These are phyloP conservation scores for Columba livia DNA, from an alignment of 2,113 vertebrate species.

Conservation along the genomic window DNA sequence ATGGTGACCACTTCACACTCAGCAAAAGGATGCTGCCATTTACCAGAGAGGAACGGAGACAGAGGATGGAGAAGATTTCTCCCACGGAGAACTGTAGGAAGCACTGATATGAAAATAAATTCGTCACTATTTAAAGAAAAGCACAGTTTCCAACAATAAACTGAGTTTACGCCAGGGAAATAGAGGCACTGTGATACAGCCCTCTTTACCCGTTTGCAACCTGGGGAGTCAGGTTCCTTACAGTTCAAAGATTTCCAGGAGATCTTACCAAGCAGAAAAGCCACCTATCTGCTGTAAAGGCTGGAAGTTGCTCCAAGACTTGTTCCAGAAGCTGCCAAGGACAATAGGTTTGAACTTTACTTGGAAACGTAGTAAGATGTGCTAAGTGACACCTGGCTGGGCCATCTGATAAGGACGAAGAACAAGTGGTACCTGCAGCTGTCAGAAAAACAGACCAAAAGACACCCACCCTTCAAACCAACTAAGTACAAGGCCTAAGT, in stretches of 20 bases:
- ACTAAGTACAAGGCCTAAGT: neutral
- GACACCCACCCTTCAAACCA: neutral
- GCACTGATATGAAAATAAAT: neutral
- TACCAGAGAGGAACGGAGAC: neutral
- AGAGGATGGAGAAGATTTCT: neutral
- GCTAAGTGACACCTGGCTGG: neutral
- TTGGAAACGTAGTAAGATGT: neutral
- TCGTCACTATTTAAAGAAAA: neutral
- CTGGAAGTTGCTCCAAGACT: neutral
- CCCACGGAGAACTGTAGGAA: neutral
- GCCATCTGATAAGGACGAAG: neutral
- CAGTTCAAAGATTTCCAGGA: neutral
- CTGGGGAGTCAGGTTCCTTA: neutral
- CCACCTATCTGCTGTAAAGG: neutral
- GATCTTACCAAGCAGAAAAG: neutral
- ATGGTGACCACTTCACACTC: accelerated
- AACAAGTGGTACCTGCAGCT: neutral
- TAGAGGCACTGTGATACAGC: neutral
- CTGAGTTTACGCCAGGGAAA: neutral
- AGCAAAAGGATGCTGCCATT: neutral
- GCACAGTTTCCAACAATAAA: neutral
- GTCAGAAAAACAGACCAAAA: neutral
- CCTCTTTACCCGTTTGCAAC: neutral
- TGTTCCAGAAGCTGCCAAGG: neutral
- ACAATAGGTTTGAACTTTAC: neutral